phyloP scores from a whole-genome alignment of 2,888 invertebrate genomes.

The Anodontia alba region DNA sequence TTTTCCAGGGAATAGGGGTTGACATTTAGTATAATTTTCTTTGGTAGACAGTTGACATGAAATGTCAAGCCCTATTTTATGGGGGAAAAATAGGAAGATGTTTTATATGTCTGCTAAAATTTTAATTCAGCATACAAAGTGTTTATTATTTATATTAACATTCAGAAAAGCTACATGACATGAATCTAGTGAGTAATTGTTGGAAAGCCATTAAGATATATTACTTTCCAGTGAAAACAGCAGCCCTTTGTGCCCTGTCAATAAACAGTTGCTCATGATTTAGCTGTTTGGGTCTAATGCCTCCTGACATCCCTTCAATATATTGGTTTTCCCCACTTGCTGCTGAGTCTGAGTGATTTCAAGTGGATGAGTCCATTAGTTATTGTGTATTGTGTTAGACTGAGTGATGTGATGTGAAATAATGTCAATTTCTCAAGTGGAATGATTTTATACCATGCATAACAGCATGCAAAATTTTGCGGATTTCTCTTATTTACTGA shows the following conservation, averaged over 20 bases:
- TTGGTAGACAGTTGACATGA: too few species aligned
- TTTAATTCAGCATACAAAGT: too few species aligned
- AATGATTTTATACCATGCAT: not conserved
- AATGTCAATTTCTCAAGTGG: slow-evolving; percentile 18
- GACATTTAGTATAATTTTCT: too few species aligned
- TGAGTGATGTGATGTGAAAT: slow-evolving; percentile 8
- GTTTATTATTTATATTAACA: too few species aligned
- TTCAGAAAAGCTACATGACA: too few species aligned
- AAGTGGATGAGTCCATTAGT: slow-evolving; percentile 32
- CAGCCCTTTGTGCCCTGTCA: not conserved
- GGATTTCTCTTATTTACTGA: not conserved
- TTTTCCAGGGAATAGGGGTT: too few species aligned
- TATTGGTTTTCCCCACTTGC: slow-evolving; percentile 27
- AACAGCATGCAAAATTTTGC: not conserved
- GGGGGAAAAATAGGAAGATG: too few species aligned
- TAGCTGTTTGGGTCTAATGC: not conserved
- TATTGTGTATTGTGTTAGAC: not conserved
- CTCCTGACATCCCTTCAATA: not conserved
- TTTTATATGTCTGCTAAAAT: too few species aligned
- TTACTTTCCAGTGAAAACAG: not conserved
- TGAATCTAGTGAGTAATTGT: not conserved
- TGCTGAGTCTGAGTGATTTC: slow-evolving; percentile 27
- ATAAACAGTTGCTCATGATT: not conserved
- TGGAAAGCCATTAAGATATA: not conserved
- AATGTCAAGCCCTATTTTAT: too few species aligned